A percentile compares a stretch with the other conserved stretches of the same genome.
phyloP scores from a whole-genome alignment of 2,888 invertebrate species.

The Agelastica alni region DNA sequence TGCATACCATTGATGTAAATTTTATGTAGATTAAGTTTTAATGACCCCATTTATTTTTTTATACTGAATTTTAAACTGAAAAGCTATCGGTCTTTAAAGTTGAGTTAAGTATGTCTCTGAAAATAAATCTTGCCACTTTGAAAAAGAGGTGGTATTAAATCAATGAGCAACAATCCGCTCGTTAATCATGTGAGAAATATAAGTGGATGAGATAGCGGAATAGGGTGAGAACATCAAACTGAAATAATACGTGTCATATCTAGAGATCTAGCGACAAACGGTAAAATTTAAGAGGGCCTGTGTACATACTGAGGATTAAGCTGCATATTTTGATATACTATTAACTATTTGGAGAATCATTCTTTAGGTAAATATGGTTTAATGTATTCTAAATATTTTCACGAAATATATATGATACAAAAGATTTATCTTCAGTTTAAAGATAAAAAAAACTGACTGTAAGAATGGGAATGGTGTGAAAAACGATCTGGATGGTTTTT shows the following conservation, averaged over 20 bases:
- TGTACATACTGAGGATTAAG: conserved; percentile 23
- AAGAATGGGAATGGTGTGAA: too few relatives aligned
- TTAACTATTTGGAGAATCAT: too few relatives aligned
- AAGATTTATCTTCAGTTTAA: too few relatives aligned
- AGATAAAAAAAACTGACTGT: too few relatives aligned
- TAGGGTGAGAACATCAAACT: conserved; percentile 46
- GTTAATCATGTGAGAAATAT: conserved; percentile 40
- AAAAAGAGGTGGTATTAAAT: conserved; percentile 31
- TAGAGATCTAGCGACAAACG: conserved; percentile 31
- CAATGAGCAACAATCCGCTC: conserved; percentile 43
- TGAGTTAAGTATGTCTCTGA: conserved; percentile 12
- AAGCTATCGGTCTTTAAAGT: neutral
- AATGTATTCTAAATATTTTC: too few relatives aligned
- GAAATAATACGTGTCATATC: conserved; percentile 49
- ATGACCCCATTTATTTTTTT: too few relatives aligned
- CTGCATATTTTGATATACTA: conserved; percentile 13
- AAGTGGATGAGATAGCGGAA: conserved; percentile 40
- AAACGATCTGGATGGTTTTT: too few relatives aligned
- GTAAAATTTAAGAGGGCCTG: conserved; percentile 1
- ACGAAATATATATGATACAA: too few relatives aligned
- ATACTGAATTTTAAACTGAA: neutral
- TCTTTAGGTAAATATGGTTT: too few relatives aligned
- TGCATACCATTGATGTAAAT: too few relatives aligned
- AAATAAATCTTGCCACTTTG: conserved; percentile 22
- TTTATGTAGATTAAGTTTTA: too few relatives aligned